Base-by-base conservation (phyloP, 2,888 invertebrate genomes). In the Ectropis crepuscularia region DNA sequence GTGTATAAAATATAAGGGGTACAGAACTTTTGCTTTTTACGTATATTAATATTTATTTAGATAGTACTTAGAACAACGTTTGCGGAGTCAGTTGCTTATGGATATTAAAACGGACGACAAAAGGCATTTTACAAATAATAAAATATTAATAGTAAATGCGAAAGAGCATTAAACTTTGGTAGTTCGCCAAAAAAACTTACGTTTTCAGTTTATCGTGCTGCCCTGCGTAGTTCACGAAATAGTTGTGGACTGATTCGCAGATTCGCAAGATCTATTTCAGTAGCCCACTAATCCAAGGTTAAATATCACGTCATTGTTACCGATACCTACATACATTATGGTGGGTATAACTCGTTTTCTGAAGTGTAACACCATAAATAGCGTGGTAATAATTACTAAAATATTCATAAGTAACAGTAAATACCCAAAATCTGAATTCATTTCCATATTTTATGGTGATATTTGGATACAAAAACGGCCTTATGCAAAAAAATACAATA, bases 221-320 rank as follows among this genome's bases (percentile, higher is more conserved):
- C 41, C 47, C 57, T 42, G 43, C 57, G 42, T 12, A 57, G 42
- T 42, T 57, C 43, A 43, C 57, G 46, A 57, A 62, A 57, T 38
- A 54, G 49, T 62, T 54, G 68, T 45, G 53, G 42, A 38, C 8
- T 50, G 63, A 66, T 67, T 64, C 63, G 66, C 60, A 61, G 54
- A 69, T 66, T 70, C 62, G 66, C 67, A 57, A 66, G 67, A 70
- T 76, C 78, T 80, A 80, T 81, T 82, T 79, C 65, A 54, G 74
- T 71, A 57, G 61, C 48, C 57, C 60, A 62, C 57, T 53, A 42
- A 59, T 67, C 69, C 74, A 76, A 74, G 80, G 79, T 75, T 71
- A 71, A 53, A 50, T 62, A 53, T 45, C 55, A 60, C 69, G 68
- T 70, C 61, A 67, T 37, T 59, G 51, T 37, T 10, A 48, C 49